Conservation (phyloP, 2,113 vertebrate genomes). For the Choloepus hoffmanni region DNA sequence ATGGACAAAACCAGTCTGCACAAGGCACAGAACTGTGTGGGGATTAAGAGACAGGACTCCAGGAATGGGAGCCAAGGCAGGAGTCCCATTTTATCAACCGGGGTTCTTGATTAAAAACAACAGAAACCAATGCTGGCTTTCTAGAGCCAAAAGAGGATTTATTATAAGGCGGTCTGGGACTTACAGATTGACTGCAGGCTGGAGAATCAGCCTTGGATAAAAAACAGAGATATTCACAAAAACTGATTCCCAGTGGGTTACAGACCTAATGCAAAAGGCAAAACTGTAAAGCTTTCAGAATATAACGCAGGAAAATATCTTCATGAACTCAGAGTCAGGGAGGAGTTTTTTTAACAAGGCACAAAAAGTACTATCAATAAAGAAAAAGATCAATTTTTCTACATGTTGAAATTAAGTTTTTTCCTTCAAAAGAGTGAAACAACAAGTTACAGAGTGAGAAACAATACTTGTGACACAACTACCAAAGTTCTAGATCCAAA, state of each 20-base stretch:
- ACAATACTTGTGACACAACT: not conserved
- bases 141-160: conserved; percentile 30
- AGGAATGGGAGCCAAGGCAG: conserved; percentile 48
- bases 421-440: not conserved
- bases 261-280: conserved; percentile 24
- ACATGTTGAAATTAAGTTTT: conserved; percentile 13
- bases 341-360: not conserved
- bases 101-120: conserved; percentile 61
- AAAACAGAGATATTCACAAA: not conserved
- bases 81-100: conserved; percentile 50
- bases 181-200: conserved; percentile 36
- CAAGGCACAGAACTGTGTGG: not conserved
- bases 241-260: not conserved
- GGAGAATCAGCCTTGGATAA: conserved; percentile 25
- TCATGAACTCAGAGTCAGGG: conserved; percentile 28
- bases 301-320: conserved; percentile 6
- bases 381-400: not conserved
- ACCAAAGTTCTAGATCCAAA: not conserved
- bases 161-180: not conserved
- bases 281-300: conserved; percentile 25
- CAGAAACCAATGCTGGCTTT: conserved; percentile 20
- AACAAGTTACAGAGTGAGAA: not conserved
- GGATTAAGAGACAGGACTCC: conserved; percentile 17
- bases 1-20: conserved; percentile 8
- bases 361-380: not conserved